phyloP scores from a whole-genome alignment of 2,888 invertebrate genomes.

The Zaprionus bogoriensis region DNA sequence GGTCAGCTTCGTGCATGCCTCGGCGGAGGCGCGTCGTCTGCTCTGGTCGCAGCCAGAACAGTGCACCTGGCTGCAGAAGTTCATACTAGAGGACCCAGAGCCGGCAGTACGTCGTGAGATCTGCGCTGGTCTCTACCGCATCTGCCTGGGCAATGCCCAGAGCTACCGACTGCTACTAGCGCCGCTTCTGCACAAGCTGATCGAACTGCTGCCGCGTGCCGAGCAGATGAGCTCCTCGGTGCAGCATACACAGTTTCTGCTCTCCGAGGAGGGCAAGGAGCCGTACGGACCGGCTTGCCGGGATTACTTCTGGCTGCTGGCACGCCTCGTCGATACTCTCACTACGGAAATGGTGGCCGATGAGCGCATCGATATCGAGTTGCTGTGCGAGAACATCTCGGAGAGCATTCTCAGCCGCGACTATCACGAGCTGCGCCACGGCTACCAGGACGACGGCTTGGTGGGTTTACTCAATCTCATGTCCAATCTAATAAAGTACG shows the following conservation, averaged over 20 bases:
- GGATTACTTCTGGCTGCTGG: slow-evolving; percentile 96
- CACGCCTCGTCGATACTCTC: slow-evolving; percentile 93
- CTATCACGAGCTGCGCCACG: slow-evolving; percentile 91
- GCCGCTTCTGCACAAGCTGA: slow-evolving; percentile 91
- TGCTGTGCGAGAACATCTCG: slow-evolving; percentile 88
- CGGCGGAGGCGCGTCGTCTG: slow-evolving; percentile 89
- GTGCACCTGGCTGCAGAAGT: slow-evolving; percentile 91
- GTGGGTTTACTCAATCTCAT: slow-evolving; percentile 93
- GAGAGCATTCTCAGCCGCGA: slow-evolving; percentile 90
- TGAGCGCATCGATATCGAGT: slow-evolving; percentile 87
- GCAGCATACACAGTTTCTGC: slow-evolving; percentile 81
- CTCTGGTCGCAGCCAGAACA: slow-evolving; percentile 90
- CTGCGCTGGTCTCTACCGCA: slow-evolving; percentile 94
- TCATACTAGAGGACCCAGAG: slow-evolving; percentile 96
- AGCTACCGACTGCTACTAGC: slow-evolving; percentile 87
- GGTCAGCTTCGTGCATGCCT: slow-evolving; percentile 96
- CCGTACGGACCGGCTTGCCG: slow-evolving; percentile 97
- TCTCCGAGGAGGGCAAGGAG: slow-evolving; percentile 88
- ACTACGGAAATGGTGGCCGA: slow-evolving; percentile 88
- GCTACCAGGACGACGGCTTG: slow-evolving; percentile 94
- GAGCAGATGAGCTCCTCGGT: slow-evolving; percentile 88
- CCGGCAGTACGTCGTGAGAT: slow-evolving; percentile 95
- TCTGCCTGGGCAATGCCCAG: slow-evolving; percentile 88
- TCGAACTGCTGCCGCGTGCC: slow-evolving; percentile 92
- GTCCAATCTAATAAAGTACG: slow-evolving; percentile 94